Conservation (phyloP, 2,113 vertebrate genomes). For the Setophaga petechia region DNA sequence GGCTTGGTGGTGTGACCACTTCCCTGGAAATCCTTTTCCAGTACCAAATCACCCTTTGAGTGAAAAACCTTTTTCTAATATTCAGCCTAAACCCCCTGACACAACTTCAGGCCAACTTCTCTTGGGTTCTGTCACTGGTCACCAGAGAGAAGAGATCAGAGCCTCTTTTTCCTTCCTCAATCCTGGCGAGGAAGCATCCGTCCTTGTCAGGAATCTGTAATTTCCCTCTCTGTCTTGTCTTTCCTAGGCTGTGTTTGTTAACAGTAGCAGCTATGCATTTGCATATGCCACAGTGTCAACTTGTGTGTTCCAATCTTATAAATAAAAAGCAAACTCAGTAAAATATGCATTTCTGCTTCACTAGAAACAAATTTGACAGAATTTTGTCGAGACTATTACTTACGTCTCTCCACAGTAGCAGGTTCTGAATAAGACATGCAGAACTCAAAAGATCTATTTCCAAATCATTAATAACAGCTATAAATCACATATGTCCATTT, state of each 20-base stretch:
- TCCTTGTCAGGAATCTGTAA: background rate
- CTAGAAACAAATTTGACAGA: background rate
- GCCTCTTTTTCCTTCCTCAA: background rate
- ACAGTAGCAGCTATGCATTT: background rate
- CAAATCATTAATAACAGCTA: background rate
- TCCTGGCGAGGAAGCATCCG: background rate
- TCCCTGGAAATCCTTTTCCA: background rate
- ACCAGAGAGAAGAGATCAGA: background rate
- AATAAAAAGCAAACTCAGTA: background rate
- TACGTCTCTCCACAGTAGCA: background rate
- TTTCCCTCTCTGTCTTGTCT: background rate
- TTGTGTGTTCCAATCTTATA: background rate
- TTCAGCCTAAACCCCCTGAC: background rate
- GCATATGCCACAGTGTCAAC: fast-evolving
- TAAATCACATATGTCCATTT: background rate
- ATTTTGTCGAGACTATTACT: background rate
- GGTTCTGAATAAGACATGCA: background rate
- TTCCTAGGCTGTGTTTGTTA: background rate
- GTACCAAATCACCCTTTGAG: background rate
- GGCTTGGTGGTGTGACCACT: background rate
- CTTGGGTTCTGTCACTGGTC: background rate
- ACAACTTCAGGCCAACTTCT: background rate
- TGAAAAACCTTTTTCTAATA: background rate
- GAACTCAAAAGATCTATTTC: background rate
- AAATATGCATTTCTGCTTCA: background rate